A percentile compares a stretch with the other conserved stretches of the same genome.
Evolutionary conservation across 37 sponge, comb jelly and placozoan genomes (phyloP).

Genomic region (Corticium candelabrum): DNA sequence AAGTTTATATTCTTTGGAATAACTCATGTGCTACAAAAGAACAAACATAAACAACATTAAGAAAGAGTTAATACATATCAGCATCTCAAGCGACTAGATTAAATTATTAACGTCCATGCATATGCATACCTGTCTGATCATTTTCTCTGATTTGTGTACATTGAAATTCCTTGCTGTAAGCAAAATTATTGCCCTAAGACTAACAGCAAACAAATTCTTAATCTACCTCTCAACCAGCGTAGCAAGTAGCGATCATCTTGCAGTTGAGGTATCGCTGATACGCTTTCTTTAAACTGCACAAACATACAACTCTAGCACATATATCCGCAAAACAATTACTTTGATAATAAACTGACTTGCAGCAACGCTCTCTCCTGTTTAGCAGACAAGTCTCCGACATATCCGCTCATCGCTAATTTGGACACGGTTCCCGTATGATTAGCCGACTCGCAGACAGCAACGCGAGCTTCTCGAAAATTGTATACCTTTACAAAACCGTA

Average conservation of each 20-base stretch:
- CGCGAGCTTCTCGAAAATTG: too few species aligned
- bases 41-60: not conserved
- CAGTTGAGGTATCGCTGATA: not conserved
- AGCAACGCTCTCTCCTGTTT: too few species aligned
- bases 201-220: not conserved
- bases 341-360: too few species aligned
- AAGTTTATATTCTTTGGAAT: not conserved
- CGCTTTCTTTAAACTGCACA: not conserved
- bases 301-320: too few species aligned
- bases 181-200: not conserved
- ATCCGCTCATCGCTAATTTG: too few species aligned
- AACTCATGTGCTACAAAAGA: not conserved
- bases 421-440: too few species aligned
- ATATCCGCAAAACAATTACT: too few species aligned
- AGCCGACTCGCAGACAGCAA: too few species aligned
- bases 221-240: not conserved
- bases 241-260: not conserved
- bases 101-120: too few species aligned
- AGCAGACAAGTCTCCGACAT: too few species aligned
- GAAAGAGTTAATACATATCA: not conserved
- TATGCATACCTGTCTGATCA: not conserved
- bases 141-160: not conserved
- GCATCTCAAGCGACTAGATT: too few species aligned
- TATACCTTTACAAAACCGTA: too few species aligned
- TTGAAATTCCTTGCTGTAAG: not conserved